These are phyloP conservation scores for Pseudomyrmex flavicornis DNA, from an alignment of 1,140 invertebrate genomes.

Conservation along the genomic window DNA sequence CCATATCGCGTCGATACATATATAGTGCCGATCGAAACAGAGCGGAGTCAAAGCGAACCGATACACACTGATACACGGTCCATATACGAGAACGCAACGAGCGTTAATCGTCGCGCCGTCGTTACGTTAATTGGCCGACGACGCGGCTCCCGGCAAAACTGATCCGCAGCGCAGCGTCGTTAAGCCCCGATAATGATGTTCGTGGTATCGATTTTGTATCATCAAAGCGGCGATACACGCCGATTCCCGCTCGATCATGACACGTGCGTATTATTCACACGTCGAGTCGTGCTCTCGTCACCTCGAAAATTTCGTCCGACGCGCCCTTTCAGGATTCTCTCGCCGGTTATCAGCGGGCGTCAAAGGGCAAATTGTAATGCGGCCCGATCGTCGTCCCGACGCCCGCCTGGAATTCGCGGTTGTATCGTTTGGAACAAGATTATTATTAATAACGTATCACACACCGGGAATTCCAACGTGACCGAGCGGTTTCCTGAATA, in stretches of 20 bases:
- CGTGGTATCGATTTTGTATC: constrained; percentile 59
- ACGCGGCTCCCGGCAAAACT: constrained; percentile 48
- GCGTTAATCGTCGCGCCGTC: constrained; percentile 44
- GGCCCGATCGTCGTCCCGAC: constrained; percentile 32
- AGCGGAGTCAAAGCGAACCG: constrained; percentile 48
- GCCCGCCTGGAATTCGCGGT: constrained; percentile 41
- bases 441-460: constrained; percentile 57
- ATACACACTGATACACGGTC: not conserved
- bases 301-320: constrained; percentile 57
- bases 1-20: constrained; percentile 25
- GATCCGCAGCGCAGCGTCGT: constrained; percentile 40
- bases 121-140: constrained; percentile 50
- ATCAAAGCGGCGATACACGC: constrained; percentile 54
- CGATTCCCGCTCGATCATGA: constrained; percentile 43
- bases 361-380: constrained; percentile 58
- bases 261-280: constrained; percentile 42
- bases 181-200: constrained; percentile 59
- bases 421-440: constrained; percentile 10
- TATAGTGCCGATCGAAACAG: constrained; percentile 32
- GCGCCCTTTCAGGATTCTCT: constrained; percentile 27
- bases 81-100: not conserved
- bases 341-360: not conserved
- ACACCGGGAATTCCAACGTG: constrained; percentile 29
- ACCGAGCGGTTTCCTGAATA: constrained; percentile 31
- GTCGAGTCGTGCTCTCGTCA: constrained; percentile 49